These are phyloP conservation scores for Oostethus manadensis DNA, from an alignment of 2,113 vertebrate species.

Conservation along the genomic window DNA sequence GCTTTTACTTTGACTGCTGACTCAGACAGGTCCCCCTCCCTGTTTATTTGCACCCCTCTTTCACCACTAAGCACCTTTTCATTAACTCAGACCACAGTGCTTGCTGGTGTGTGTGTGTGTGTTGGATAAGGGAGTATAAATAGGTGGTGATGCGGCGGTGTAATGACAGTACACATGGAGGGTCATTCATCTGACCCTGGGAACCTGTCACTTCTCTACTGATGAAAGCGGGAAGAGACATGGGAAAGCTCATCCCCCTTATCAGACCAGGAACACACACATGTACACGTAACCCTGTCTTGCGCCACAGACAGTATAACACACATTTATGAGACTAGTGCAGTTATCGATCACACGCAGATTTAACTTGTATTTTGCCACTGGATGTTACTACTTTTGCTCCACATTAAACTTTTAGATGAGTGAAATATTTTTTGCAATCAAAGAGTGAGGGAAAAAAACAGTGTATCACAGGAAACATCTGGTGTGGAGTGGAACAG, in stretches of 20 bases:
- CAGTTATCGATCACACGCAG: not conserved
- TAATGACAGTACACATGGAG: slow-evolving; percentile 61
- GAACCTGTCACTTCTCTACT: slow-evolving; percentile 62
- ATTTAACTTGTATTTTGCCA: not conserved
- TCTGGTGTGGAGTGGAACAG: not conserved
- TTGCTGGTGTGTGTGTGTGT: slow-evolving; percentile 25
- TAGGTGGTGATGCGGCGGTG: slow-evolving; percentile 56
- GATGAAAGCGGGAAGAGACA: slow-evolving; percentile 66
- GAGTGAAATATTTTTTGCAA: not conserved
- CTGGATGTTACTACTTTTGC: too few species aligned
- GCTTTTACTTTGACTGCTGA: slow-evolving; percentile 48
- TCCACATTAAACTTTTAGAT: not conserved
- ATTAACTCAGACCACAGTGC: slow-evolving; percentile 19
- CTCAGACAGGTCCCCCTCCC: slow-evolving; percentile 52
- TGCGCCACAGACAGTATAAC: not conserved
- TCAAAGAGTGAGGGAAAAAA: not conserved
- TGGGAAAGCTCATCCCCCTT: slow-evolving; percentile 67
- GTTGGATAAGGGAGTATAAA: slow-evolving; percentile 44
- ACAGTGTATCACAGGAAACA: slow-evolving; percentile 5
- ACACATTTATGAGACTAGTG: slow-evolving; percentile 20
- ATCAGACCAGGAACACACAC: slow-evolving; percentile 56
- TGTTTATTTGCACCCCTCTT: slow-evolving; percentile 30
- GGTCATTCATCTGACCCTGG: slow-evolving; percentile 63
- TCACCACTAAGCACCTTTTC: slow-evolving; percentile 24
- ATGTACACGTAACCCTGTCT: slow-evolving; percentile 19